Evolutionary conservation across 2,888 invertebrate genomes (phyloP).

Genomic region (Mellilla xanthometata): DNA sequence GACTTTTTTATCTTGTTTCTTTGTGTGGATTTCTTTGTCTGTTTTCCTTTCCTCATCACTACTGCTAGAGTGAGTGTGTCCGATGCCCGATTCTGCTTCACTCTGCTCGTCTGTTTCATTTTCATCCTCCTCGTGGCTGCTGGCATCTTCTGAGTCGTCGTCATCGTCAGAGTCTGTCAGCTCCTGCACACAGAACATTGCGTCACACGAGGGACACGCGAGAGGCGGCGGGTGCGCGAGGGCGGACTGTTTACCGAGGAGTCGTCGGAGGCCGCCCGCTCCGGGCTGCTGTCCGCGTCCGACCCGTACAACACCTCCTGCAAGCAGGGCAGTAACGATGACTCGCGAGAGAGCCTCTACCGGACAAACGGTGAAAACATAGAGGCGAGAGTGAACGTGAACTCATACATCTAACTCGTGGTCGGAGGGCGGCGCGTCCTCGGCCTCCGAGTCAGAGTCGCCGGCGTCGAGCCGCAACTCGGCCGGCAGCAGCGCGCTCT

Average conservation of each 20-base stretch:
- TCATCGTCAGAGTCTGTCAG: constrained; percentile 58
- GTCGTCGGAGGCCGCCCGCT: constrained; percentile 44
- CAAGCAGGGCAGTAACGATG: constrained; percentile 22
- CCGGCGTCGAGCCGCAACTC: constrained; percentile 53
- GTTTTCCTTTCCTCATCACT: constrained; percentile 38
- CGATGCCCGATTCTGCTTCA: constrained; percentile 63
- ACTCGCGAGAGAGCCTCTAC: too few relatives aligned
- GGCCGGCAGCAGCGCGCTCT: constrained; percentile 49
- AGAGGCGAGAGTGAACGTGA: too few relatives aligned
- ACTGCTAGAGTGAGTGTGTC: constrained; percentile 46
- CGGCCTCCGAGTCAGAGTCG: constrained; percentile 65
- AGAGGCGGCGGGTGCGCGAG: too few relatives aligned
- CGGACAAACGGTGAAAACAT: too few relatives aligned
- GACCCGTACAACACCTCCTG: constrained; percentile 79
- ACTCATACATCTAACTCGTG: constrained; percentile 68
- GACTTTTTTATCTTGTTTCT: constrained; percentile 10
- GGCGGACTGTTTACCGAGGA: constrained; percentile 55
- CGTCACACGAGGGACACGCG: too few relatives aligned
- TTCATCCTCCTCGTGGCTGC: constrained; percentile 35
- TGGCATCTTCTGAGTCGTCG: constrained; percentile 46
- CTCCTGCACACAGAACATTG: constrained; percentile 46
- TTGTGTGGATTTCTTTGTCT: constrained; percentile 19
- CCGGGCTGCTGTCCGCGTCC: constrained; percentile 79
- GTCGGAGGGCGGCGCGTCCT: constrained; percentile 64
- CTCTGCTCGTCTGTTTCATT: constrained; percentile 49